Evolutionary conservation across 1,140 invertebrate genomes (phyloP).

Genomic region (Sipha flava): DNA sequence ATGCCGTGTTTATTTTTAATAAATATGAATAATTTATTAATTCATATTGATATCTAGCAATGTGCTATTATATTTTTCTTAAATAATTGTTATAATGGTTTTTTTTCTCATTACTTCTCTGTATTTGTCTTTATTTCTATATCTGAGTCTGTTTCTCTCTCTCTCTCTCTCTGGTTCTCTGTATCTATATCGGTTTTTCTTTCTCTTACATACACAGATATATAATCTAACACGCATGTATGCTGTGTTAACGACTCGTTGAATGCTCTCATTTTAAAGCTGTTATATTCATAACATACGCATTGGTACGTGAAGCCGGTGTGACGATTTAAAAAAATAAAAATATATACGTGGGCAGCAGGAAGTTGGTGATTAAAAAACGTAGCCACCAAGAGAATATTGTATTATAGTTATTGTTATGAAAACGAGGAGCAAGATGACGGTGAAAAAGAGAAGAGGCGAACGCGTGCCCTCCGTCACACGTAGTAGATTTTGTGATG

Average conservation of each 20-base stretch:
- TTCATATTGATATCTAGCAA: too few relatives aligned
- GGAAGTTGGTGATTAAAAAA: slow-evolving; percentile 26
- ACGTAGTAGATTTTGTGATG: neutral
- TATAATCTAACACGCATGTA: neutral
- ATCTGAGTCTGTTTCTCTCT: too few relatives aligned
- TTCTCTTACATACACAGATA: neutral
- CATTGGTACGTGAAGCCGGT: slow-evolving; percentile 28
- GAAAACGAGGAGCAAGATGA: neutral
- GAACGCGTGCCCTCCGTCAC: slow-evolving; percentile 30
- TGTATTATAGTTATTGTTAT: slow-evolving; percentile 25
- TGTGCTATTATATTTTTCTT: too few relatives aligned
- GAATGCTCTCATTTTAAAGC: slow-evolving; percentile 11
- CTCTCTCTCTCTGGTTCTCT: too few relatives aligned
- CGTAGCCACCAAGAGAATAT: slow-evolving; percentile 20
- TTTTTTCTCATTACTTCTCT: too few relatives aligned
- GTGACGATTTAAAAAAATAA: slow-evolving; percentile 23
- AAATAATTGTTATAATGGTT: too few relatives aligned
- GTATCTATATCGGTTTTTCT: neutral
- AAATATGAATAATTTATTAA: neutral
- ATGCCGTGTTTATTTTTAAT: neutral
- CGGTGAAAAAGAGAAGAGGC: neutral
- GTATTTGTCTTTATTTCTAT: too few relatives aligned
- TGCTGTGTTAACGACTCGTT: neutral
- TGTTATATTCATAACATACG: neutral
- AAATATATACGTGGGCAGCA: slow-evolving; percentile 19